Conservation (phyloP, 2,888 invertebrate genomes). For the Lochmaea capreae region DNA sequence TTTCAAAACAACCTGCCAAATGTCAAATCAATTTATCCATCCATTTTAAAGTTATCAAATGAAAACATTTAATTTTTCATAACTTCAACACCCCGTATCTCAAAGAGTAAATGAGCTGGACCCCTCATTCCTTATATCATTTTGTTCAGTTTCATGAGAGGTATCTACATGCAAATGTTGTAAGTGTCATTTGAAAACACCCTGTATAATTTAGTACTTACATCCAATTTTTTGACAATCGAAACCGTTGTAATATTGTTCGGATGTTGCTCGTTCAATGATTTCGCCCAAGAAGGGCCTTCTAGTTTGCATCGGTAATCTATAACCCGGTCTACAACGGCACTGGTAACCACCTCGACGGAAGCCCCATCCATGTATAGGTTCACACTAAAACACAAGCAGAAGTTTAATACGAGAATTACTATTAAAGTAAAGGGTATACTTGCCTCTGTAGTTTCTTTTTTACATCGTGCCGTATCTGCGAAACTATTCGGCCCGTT, state of each 20-base stretch:
- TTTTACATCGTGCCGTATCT: slow-evolving; percentile 91
- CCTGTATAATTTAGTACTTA: slow-evolving; percentile 71
- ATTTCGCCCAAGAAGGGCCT: slow-evolving; percentile 94
- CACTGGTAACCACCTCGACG: slow-evolving; percentile 96
- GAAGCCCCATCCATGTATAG: slow-evolving; percentile 95
- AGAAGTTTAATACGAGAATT: background rate
- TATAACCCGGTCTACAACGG: slow-evolving; percentile 88
- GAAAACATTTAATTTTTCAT: too few relatives aligned
- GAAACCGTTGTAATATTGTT: slow-evolving; percentile 93
- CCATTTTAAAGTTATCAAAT: too few relatives aligned
- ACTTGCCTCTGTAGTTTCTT: slow-evolving; percentile 84
- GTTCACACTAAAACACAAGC: slow-evolving; percentile 81
- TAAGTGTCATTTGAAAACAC: too few relatives aligned
- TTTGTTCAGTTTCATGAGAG: too few relatives aligned
- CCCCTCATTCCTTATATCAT: too few relatives aligned
- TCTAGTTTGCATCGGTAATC: slow-evolving; percentile 87
- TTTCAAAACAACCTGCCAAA: too few relatives aligned
- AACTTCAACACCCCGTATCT: too few relatives aligned
- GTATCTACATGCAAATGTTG: too few relatives aligned
- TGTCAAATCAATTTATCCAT: too few relatives aligned
- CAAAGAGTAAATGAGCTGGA: too few relatives aligned
- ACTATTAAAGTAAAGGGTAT: background rate
- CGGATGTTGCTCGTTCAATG: slow-evolving; percentile 90
- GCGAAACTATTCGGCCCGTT: slow-evolving; percentile 88
- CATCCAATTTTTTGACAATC: slow-evolving; percentile 93